phyloP scores from a whole-genome alignment of 2,888 invertebrate genomes.

The Sarcophaga variegata region DNA sequence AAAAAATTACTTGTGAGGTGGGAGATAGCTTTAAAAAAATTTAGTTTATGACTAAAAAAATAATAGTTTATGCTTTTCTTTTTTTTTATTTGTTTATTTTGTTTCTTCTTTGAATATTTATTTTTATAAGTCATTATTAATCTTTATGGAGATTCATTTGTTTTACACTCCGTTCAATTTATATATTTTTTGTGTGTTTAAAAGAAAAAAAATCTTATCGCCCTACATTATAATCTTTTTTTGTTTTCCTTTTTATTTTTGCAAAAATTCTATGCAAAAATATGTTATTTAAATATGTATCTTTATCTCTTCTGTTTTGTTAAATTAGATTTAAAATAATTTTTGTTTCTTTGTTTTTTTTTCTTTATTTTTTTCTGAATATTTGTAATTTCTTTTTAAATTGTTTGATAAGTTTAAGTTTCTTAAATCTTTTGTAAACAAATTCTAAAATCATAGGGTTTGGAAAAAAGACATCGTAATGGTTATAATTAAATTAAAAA shows the following conservation, averaged over 20 bases:
- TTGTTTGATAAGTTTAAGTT: conserved; percentile 53
- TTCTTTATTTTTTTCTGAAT: background rate
- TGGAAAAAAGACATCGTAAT: too few species aligned
- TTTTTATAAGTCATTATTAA: conserved; percentile 27
- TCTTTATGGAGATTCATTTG: conserved; percentile 46
- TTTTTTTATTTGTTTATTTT: conserved; percentile 37
- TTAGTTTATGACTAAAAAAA: conserved; percentile 61
- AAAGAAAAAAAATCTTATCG: conserved; percentile 47
- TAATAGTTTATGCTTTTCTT: conserved; percentile 8
- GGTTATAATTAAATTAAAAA: too few species aligned
- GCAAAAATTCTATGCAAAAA: conserved; percentile 45
- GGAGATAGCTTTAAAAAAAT: conserved; percentile 33
- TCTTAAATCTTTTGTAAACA: conserved; percentile 31
- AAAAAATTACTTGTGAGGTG: too few species aligned
- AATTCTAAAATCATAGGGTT: too few species aligned
- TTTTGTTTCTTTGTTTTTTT: background rate
- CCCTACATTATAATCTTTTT: conserved; percentile 23
- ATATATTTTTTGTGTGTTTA: conserved; percentile 44
- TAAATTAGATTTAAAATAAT: conserved; percentile 18
- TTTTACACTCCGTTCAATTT: conserved; percentile 7
- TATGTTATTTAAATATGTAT: conserved; percentile 35
- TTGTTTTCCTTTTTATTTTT: conserved; percentile 7
- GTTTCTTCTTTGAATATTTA: conserved; percentile 25
- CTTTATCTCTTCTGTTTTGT: background rate
- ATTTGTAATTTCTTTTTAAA: conserved; percentile 16